Conservation (phyloP, 2,888 invertebrate species). For the Dascillus cervinus region DNA sequence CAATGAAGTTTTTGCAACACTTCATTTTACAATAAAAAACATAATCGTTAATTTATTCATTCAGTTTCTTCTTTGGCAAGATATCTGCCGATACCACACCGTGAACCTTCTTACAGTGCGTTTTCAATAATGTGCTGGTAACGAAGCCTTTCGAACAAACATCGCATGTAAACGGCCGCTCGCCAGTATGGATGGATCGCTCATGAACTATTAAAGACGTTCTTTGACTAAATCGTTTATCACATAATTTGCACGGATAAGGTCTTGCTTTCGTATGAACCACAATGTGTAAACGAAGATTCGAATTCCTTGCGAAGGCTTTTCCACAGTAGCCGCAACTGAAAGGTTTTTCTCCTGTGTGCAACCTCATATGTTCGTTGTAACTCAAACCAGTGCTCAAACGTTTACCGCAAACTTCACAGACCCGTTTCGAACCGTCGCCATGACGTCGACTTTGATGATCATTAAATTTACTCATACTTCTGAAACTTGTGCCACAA, state of each 20-base stretch:
- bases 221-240: slow-evolving; percentile 47
- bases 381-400: neutral
- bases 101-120: neutral
- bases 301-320: slow-evolving; percentile 33
- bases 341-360: slow-evolving; percentile 40
- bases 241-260: slow-evolving; percentile 46
- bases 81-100: neutral
- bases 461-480: slow-evolving; percentile 19
- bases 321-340: slow-evolving; percentile 22
- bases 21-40: too few relatives aligned
- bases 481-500: slow-evolving; percentile 11
- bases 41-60: too few relatives aligned
- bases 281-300: slow-evolving; percentile 43
- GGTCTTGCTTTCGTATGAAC: slow-evolving; percentile 39
- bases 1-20: too few relatives aligned
- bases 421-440: too few relatives aligned
- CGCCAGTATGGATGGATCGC: slow-evolving; percentile 46
- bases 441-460: slow-evolving; percentile 21
- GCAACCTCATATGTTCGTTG: slow-evolving; percentile 28
- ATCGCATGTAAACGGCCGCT: slow-evolving; percentile 27
- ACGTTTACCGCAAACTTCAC: neutral
- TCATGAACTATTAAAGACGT: slow-evolving; percentile 45
- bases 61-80: too few relatives aligned
- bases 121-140: neutral
- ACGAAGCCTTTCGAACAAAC: slow-evolving; percentile 6